phyloP scores from a whole-genome alignment of 2,888 invertebrate genomes.

The Lacanobia oleracea region DNA sequence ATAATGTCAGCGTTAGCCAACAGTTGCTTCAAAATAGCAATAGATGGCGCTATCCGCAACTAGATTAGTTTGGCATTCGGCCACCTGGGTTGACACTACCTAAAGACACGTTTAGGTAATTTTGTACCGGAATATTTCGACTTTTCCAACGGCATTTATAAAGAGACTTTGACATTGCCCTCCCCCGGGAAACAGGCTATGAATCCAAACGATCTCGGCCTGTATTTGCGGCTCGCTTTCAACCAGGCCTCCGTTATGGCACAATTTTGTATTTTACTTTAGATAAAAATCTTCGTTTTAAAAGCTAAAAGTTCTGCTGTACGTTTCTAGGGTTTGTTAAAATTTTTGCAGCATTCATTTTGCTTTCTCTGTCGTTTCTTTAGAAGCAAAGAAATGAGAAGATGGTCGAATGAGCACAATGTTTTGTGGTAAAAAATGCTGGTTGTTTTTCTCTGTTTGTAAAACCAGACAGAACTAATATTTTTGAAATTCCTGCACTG shows the following conservation, averaged over 20 bases:
- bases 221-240: slow-evolving; percentile 51
- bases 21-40: neutral
- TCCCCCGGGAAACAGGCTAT: slow-evolving; percentile 62
- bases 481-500: neutral
- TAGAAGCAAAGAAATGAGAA: slow-evolving; percentile 8
- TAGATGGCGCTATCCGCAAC: slow-evolving; percentile 49
- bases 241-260: slow-evolving; percentile 22
- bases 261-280: slow-evolving; percentile 50
- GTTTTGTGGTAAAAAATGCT: neutral
- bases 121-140: slow-evolving; percentile 54
- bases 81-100: slow-evolving; percentile 2
- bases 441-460: neutral
- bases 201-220: slow-evolving; percentile 60
- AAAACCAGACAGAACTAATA: neutral
- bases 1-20: accelerated
- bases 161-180: slow-evolving; percentile 54
- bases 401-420: neutral
- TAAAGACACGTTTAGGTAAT: slow-evolving; percentile 39
- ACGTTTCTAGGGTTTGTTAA: slow-evolving; percentile 22
- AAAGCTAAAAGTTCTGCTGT: slow-evolving; percentile 27
- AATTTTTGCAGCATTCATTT: neutral
- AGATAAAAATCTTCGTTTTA: slow-evolving; percentile 50
- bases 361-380: neutral
- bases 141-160: slow-evolving; percentile 51
- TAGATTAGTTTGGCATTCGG: neutral